Percentiles rank a stretch among this genome's conserved stretches.
These are phyloP conservation scores for Hymenochirus boettgeri DNA, from an alignment of 2,113 vertebrate genomes.

Conservation along the genomic window DNA sequence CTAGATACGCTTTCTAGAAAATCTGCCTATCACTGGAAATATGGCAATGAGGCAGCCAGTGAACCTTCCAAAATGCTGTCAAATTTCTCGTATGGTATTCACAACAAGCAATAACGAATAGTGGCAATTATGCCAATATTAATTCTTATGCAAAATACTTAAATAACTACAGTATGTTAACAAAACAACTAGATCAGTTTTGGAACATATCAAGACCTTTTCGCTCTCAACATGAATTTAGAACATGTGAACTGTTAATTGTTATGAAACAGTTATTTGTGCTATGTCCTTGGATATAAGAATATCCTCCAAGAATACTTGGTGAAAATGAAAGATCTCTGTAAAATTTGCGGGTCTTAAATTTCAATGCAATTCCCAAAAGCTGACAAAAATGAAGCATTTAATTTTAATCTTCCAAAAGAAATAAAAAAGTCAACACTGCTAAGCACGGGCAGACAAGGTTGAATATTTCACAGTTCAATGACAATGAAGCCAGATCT, in stretches of 20 bases:
- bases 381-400: conserved; percentile 85
- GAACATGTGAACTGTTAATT: conserved; percentile 62
- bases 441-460: conserved; percentile 82
- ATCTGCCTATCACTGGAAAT: too few species aligned
- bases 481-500: conserved; percentile 72
- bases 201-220: too few species aligned
- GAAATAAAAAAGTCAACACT: conserved; percentile 91
- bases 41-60: too few species aligned
- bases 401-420: conserved; percentile 83
- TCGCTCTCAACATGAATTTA: too few species aligned
- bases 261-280: conserved; percentile 60
- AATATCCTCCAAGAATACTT: conserved; percentile 56
- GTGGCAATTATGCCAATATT: too few species aligned
- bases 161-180: too few species aligned
- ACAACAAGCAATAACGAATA: too few species aligned
- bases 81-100: too few species aligned
- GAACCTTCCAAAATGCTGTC: too few species aligned
- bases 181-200: too few species aligned
- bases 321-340: conserved; percentile 59
- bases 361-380: conserved; percentile 85
- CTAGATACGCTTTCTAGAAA: too few species aligned
- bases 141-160: too few species aligned
- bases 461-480: conserved; percentile 78
- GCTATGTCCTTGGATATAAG: conserved; percentile 58
- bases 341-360: conserved; percentile 66